phyloP scores from a whole-genome alignment of 2,888 invertebrate species.

The Macrosoma leucophasiata region DNA sequence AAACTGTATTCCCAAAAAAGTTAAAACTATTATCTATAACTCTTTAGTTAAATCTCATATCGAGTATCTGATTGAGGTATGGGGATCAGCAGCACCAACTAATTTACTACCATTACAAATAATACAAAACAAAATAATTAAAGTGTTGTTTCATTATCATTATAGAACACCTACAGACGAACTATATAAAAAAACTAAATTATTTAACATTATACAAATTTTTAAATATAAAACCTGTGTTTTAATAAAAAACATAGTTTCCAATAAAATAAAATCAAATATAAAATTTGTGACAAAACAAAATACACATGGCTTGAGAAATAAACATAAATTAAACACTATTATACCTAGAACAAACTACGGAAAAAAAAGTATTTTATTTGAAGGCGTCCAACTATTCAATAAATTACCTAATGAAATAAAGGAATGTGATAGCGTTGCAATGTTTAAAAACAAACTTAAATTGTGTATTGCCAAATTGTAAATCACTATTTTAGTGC shows the following conservation, averaged over 20 bases:
- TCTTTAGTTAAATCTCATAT: slow-evolving; percentile 3
- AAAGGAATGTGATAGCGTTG: neutral
- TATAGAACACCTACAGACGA: slow-evolving; percentile 2
- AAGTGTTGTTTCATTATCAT: slow-evolving; percentile 4
- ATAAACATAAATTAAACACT: neutral
- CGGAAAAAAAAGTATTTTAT: neutral
- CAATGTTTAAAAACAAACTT: neutral
- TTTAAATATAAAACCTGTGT: slow-evolving; percentile 6
- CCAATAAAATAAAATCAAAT: neutral
- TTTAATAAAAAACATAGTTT: slow-evolving; percentile 5
- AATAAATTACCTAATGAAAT: slow-evolving; percentile 1
- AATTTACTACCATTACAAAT: slow-evolving; percentile 5
- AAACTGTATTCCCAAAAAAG: neutral
- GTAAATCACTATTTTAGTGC: too few relatives aligned
- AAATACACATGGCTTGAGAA: too few relatives aligned
- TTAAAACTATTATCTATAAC: slow-evolving; percentile 1
- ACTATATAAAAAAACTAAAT: neutral
- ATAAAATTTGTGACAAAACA: slow-evolving; percentile 1
- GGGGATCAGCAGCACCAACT: slow-evolving; percentile 5
- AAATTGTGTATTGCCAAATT: too few relatives aligned
- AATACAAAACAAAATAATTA: slow-evolving; percentile 6
- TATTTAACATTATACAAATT: slow-evolving; percentile 3
- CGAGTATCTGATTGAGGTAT: slow-evolving; percentile 2
- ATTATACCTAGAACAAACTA: neutral
- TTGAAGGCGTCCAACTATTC: neutral